These are phyloP conservation scores for Dasysyrphus albostriatus DNA, from an alignment of 2,888 invertebrate species.

Conservation along the genomic window DNA sequence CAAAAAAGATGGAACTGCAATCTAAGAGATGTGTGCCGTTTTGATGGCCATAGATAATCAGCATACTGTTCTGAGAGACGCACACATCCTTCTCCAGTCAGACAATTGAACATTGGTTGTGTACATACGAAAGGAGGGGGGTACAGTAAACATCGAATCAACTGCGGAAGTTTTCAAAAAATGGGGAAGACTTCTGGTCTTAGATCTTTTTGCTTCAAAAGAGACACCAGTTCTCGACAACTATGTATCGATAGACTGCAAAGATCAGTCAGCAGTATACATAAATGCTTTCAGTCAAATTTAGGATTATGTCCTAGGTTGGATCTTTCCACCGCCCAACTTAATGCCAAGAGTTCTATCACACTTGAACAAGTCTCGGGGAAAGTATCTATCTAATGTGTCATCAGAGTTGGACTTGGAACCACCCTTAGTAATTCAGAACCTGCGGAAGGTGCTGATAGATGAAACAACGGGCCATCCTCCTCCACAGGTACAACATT, in stretches of 20 bases:
- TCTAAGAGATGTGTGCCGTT: too few species aligned
- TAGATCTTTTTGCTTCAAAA: conserved; percentile 39
- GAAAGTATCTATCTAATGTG: conserved; percentile 29
- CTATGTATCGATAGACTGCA: conserved; percentile 34
- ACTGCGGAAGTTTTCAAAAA: conserved; percentile 4
- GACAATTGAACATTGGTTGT: too few species aligned
- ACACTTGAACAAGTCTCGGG: conserved; percentile 32
- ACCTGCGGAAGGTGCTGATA: too few species aligned
- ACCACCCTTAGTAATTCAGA: too few species aligned
- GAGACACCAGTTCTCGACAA: conserved; percentile 26
- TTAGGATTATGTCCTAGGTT: conserved; percentile 14
- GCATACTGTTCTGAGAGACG: too few species aligned
- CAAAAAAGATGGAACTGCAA: too few species aligned
- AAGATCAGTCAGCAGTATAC: not conserved
- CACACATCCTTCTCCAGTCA: too few species aligned
- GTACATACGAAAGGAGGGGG: too few species aligned
- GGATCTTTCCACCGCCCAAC: conserved; percentile 6
- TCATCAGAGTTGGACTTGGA: conserved; percentile 26
- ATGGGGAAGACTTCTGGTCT: conserved; percentile 12
- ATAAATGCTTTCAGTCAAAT: too few species aligned
- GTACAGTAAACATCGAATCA: not conserved
- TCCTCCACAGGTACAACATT: too few species aligned
- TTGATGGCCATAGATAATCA: too few species aligned
- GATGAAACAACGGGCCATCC: too few species aligned
- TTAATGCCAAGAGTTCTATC: conserved; percentile 37